Conservation (phyloP, 2,113 vertebrate species). For the Melanerpes aurifrons region DNA sequence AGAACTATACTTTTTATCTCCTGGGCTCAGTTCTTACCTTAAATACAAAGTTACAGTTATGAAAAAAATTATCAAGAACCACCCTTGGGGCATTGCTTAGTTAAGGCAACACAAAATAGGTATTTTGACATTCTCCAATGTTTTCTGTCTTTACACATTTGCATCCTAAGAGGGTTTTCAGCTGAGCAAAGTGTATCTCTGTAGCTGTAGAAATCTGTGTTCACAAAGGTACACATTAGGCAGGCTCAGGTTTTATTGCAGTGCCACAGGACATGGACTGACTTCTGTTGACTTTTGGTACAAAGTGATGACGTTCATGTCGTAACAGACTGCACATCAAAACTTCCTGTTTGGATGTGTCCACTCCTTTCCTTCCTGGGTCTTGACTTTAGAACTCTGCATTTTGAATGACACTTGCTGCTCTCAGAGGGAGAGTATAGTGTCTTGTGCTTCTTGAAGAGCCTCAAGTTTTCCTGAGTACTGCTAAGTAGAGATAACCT, state of each 20-base stretch:
- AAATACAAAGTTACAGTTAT: background rate
- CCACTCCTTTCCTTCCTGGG: background rate
- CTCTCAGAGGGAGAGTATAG: background rate
- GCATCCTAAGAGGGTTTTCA: background rate
- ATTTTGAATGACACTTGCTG: background rate
- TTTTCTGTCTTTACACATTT: background rate
- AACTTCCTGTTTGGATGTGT: background rate
- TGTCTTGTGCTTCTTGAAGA: background rate
- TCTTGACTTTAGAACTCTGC: background rate
- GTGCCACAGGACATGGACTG: fast-evolving
- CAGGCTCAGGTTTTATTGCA: background rate
- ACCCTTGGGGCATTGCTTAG: background rate
- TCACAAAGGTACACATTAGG: background rate
- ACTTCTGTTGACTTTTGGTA: background rate
- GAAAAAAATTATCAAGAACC: background rate
- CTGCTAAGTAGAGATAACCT: constrained; percentile 32
- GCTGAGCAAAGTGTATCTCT: fast-evolving
- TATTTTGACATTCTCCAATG: background rate
- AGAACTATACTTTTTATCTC: background rate
- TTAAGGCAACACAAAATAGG: background rate
- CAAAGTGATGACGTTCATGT: background rate
- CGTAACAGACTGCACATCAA: background rate
- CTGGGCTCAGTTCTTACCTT: constrained; percentile 2
- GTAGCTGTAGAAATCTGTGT: background rate
- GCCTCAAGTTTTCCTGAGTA: background rate